phyloP scores from a whole-genome alignment of 2,888 invertebrate species.

The Pecten maximus region DNA sequence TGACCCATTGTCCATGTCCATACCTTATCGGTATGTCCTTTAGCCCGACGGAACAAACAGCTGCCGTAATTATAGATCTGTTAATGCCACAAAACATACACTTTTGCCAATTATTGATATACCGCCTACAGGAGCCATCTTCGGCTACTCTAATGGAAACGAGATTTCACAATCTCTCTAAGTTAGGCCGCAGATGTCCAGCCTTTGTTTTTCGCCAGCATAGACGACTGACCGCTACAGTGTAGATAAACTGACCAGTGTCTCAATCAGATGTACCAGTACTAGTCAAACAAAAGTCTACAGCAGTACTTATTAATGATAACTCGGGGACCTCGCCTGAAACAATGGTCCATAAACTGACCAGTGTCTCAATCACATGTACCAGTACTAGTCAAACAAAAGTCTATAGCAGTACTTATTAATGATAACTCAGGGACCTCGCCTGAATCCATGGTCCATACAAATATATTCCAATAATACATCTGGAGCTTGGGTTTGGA shows the following conservation, averaged over 20 bases:
- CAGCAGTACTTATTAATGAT: background rate
- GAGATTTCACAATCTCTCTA: background rate
- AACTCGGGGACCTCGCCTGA: no score
- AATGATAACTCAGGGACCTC: no score
- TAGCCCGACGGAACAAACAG: background rate
- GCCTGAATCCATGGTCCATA: no score
- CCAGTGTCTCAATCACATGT: background rate
- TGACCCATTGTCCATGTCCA: background rate
- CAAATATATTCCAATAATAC: no score
- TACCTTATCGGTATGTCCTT: background rate
- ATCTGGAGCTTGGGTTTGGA: no score
- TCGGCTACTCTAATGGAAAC: background rate
- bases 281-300: background rate
- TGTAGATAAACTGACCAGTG: background rate
- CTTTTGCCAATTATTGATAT: background rate
- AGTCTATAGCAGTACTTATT: background rate
- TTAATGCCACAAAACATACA: background rate
- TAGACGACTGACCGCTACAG: background rate
- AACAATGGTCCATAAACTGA: background rate
- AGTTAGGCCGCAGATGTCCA: background rate
- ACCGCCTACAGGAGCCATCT: background rate
- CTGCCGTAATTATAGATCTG: background rate
- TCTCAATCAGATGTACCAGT: background rate
- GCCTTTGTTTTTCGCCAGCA: background rate
- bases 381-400: background rate